Percentiles rank a stretch among this genome's conserved stretches.
Evolutionary conservation across 2,113 vertebrate genomes (phyloP).

Genomic region (Pleuronectes platessa): DNA sequence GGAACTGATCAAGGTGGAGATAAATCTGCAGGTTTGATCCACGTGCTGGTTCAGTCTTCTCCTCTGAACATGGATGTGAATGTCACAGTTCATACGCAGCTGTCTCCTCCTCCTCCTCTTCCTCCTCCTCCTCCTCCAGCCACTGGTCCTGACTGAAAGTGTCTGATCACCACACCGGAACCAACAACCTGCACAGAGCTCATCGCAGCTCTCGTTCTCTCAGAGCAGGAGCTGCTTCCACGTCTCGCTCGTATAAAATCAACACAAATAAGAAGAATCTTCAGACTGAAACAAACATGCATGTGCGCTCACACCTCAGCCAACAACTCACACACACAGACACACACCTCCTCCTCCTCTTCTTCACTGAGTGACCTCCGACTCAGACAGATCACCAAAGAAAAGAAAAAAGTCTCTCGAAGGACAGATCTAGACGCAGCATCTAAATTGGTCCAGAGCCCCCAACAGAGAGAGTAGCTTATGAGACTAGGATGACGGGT

Average conservation of each 20-base stretch:
- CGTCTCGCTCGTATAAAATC: constrained; percentile 39
- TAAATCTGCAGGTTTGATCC: constrained; percentile 40
- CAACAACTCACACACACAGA: constrained; percentile 31
- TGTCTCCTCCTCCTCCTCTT: background rate
- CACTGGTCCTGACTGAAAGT: constrained; percentile 54
- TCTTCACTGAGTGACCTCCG: constrained; percentile 19
- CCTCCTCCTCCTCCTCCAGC: constrained; percentile 35
- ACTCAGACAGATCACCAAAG: constrained; percentile 32
- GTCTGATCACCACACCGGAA: constrained; percentile 47
- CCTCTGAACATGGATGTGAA: constrained; percentile 28
- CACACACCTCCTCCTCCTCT: constrained; percentile 12
- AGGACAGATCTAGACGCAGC: constrained; percentile 44
- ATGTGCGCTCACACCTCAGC: constrained; percentile 64
- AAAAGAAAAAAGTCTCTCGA: constrained; percentile 14
- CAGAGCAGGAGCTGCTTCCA: constrained; percentile 37
- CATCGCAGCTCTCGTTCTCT: constrained; percentile 41
- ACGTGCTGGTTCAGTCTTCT: constrained; percentile 36
- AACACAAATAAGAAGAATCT: background rate
- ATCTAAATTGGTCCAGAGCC: constrained; percentile 50
- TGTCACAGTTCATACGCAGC: constrained; percentile 64
- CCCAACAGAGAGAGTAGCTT: constrained; percentile 44
- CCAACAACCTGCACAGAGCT: constrained; percentile 49
- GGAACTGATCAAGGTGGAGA: constrained; percentile 42
- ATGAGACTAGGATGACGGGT: constrained; percentile 37
- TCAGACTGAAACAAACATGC: constrained; percentile 55